Conservation (phyloP, 2,113 vertebrate species). For the Eudyptes chrysolophus region DNA sequence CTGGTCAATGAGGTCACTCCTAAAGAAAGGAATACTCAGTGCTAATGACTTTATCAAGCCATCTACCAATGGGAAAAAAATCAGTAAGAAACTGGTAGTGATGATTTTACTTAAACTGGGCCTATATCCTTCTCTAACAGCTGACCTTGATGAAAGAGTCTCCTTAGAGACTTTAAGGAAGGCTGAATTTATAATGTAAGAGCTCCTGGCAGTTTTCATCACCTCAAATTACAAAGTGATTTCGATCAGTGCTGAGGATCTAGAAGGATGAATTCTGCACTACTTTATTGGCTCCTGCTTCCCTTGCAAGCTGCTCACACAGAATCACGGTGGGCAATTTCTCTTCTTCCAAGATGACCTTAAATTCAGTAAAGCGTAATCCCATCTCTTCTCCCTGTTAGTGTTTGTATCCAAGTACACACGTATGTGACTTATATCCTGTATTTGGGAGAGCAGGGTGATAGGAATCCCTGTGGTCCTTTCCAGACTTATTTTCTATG, state of each 20-base stretch:
- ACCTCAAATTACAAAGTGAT: background rate
- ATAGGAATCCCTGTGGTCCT: background rate
- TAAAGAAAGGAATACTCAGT: background rate
- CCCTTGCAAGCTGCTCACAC: background rate
- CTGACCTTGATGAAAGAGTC: background rate
- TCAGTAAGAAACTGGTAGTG: background rate
- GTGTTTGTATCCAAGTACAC: background rate
- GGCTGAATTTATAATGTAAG: background rate
- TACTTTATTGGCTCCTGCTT: background rate
- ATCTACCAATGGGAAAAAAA: background rate
- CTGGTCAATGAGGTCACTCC: background rate
- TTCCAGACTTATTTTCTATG: background rate
- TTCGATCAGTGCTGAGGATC: background rate
- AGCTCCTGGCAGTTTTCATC: conserved; percentile 17
- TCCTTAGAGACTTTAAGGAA: background rate
- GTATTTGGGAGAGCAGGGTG: background rate
- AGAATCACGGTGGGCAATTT: background rate
- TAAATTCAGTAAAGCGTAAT: background rate
- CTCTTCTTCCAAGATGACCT: background rate
- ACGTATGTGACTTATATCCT: background rate
- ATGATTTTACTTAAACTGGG: background rate
- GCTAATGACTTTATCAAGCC: background rate
- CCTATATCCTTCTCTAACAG: background rate
- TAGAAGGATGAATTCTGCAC: background rate
- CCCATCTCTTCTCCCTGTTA: background rate